Evolutionary conservation across 2,113 vertebrate genomes (phyloP).

Genomic region (Etheostoma spectabile): DNA sequence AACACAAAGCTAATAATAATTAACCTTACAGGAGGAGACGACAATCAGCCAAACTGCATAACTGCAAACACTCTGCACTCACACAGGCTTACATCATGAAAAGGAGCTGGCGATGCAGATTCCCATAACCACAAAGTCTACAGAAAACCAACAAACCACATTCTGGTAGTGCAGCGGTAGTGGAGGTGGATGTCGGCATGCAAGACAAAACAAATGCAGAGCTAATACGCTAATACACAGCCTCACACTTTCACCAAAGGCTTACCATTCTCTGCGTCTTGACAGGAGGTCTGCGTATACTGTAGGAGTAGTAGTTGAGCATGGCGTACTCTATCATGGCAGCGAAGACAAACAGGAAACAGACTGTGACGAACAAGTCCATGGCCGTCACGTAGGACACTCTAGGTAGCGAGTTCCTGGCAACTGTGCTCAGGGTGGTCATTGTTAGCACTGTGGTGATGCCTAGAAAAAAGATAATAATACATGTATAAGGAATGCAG

Average conservation of each 20-base stretch:
- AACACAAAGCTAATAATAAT: no score
- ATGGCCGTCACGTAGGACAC: constrained; percentile 98
- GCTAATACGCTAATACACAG: neutral
- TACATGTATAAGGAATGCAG: neutral
- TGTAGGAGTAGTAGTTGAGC: constrained; percentile 95
- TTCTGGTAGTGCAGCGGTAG: no score
- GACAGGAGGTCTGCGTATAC: constrained; percentile 81
- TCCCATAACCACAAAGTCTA: no score
- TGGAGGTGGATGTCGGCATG: no score
- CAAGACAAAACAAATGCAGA: neutral
- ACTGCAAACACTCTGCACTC: no score
- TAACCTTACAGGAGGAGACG: no score
- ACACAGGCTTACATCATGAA: no score
- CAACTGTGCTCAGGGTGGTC: constrained; percentile 97
- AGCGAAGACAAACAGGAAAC: constrained; percentile 97
- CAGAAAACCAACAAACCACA: no score
- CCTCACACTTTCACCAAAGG: neutral
- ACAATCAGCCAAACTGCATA: no score
- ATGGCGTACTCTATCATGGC: constrained; percentile 98
- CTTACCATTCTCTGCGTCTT: constrained; percentile 92
- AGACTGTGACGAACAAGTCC: constrained; percentile 98
- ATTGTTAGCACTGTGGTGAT: constrained; percentile 98
- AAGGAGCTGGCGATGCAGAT: no score
- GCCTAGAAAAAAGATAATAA: constrained; percentile 79
- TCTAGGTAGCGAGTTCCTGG: constrained; percentile 93